Evolutionary conservation across 2,113 vertebrate genomes (phyloP), one percentile per base, ranked within the genome.

Genomic region (Aepyceros melampus): DNA sequence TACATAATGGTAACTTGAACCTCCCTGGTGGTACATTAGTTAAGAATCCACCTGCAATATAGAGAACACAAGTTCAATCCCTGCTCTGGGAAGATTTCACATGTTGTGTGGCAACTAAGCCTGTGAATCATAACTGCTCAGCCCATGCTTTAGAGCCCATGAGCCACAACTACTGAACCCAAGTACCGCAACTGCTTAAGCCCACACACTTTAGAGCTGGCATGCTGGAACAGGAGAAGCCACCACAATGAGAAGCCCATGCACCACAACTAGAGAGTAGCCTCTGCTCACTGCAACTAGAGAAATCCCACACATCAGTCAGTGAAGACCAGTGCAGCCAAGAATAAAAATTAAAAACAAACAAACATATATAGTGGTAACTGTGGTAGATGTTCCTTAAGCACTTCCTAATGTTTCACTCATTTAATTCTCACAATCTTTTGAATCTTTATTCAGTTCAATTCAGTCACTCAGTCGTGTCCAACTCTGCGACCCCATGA

Each of bases 331-430:
- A 76, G 71, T 43, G 71, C 3, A 43, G 40, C 71, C 71, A 76
- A 76, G 40, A 76, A 43, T 27, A 25, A 43, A 43, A 43, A 27
- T 43, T n/a, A 64, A 23, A n/a, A 40, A 40, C 21, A 74, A 74
- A 40, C 82, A 45, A 64, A 84, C 23, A 43, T 74, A 97, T 64
- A 25, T 40, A 40, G 51, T 85, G 58, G 49, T 60, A 43, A 64
- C n/a, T 95, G 16, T 95, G 76, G 27, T 29, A 94, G 89, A 93
- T 91, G 53, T 40, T 93, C 2, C 96, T 93, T 90, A 82, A 91
- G 33, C 64, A 31, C 25, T 94, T 95, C 33, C 31, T 23, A 67
- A 91, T 11, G 53, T 3, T 79, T 95, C 16, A 89, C n/a, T 96
- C 58, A 95, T 78, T 97, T 96, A 89, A 82, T 56, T 81, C 16